Evolutionary conservation across 2,888 invertebrate species (phyloP).

Genomic region (Meta bourneti): DNA sequence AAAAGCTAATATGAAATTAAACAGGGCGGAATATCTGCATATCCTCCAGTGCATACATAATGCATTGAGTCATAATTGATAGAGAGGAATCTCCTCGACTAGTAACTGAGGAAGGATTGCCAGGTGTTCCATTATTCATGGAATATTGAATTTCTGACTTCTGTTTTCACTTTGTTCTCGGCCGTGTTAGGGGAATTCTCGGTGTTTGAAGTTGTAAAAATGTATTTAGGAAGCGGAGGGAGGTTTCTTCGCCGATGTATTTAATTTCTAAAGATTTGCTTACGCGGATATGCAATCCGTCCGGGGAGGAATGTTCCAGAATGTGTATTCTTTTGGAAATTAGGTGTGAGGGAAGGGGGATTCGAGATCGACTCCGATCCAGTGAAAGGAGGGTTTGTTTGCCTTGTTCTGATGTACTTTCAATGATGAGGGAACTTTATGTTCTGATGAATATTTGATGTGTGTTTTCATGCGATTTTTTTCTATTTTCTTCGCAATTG

Average conservation of each 20-base stretch:
- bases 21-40: slow-evolving; percentile 55
- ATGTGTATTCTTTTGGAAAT: slow-evolving; percentile 7
- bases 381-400: not conserved
- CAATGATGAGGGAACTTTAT: not conserved
- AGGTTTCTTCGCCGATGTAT: slow-evolving; percentile 29
- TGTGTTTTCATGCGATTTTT: not conserved
- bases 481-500: not conserved
- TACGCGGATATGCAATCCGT: not conserved
- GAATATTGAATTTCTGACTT: slow-evolving; percentile 63
- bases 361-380: not conserved
- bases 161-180: slow-evolving; percentile 57
- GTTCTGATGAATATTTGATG: slow-evolving; percentile 1
- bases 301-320: not conserved
- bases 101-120: slow-evolving; percentile 2
- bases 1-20: slow-evolving; percentile 62
- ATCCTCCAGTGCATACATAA: slow-evolving; percentile 53
- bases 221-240: slow-evolving; percentile 52
- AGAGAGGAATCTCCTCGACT: slow-evolving; percentile 28
- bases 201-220: slow-evolving; percentile 66
- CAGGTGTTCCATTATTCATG: slow-evolving; percentile 63
- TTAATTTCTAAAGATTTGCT: slow-evolving; percentile 49
- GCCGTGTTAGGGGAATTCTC: slow-evolving; percentile 5
- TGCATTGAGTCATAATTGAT: slow-evolving; percentile 67
- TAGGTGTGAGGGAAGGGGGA: not conserved
- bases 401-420: not conserved